Evolutionary conservation across 1,140 invertebrate genomes (phyloP).

Genomic region (Drosophila melanica): DNA sequence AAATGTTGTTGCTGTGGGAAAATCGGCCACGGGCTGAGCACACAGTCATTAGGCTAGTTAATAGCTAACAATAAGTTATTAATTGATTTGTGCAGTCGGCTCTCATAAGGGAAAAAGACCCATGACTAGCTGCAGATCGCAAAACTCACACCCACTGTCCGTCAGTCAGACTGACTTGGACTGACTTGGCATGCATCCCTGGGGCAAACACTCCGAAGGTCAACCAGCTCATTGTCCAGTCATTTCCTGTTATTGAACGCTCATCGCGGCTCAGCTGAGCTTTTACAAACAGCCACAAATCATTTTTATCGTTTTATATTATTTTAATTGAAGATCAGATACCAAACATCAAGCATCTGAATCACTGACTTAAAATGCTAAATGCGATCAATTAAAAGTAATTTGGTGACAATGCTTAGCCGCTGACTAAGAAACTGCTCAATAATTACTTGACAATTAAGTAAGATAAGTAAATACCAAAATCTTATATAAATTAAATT

Average conservation of each 20-base stretch:
- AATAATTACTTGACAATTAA: not conserved
- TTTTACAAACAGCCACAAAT: constrained; percentile 29
- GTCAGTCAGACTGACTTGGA: no score
- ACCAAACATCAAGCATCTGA: constrained; percentile 36
- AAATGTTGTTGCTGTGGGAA: constrained; percentile 70
- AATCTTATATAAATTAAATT: not conserved
- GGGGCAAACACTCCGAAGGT: constrained; percentile 42
- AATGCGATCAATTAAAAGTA: constrained; percentile 57
- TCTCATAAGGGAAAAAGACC: not conserved
- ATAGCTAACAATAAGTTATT: constrained; percentile 65
- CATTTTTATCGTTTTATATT: constrained; percentile 21
- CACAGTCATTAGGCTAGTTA: constrained; percentile 72
- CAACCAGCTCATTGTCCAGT: constrained; percentile 49
- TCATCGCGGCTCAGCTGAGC: not conserved
- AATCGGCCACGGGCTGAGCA: constrained; percentile 34
- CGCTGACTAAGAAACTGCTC: not conserved
- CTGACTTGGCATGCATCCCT: not conserved
- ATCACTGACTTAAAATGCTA: constrained; percentile 46
- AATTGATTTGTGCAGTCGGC: constrained; percentile 53
- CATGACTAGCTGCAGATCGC: not conserved
- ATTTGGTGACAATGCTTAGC: constrained; percentile 37
- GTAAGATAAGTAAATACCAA: constrained; percentile 4
- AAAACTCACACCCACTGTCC: constrained; percentile 7
- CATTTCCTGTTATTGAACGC: constrained; percentile 63
- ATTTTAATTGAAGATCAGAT: constrained; percentile 31